Evolutionary conservation across 2,888 invertebrate species (phyloP).

Genomic region (Chalcosyrphus nemorum): DNA sequence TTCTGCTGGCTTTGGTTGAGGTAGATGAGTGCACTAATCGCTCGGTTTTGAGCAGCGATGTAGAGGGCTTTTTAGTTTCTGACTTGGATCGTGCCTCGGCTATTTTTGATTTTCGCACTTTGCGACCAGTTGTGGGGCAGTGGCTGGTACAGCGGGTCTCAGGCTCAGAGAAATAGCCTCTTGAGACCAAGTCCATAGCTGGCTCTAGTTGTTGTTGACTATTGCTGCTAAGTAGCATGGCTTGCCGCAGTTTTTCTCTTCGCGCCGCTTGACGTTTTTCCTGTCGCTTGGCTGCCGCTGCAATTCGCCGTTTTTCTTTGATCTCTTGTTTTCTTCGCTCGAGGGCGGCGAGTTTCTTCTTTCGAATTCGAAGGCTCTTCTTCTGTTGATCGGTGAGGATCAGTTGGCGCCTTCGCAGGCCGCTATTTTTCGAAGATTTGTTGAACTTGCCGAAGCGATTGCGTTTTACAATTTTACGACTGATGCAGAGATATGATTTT

Average conservation of each 20-base stretch:
- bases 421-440: slow-evolving; percentile 73
- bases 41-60: slow-evolving; percentile 32
- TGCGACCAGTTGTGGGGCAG: slow-evolving; percentile 62
- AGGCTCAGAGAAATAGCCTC: slow-evolving; percentile 81
- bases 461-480: slow-evolving; percentile 77
- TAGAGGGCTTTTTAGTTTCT: slow-evolving; percentile 82
- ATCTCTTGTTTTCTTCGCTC: slow-evolving; percentile 76
- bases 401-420: slow-evolving; percentile 77
- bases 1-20: slow-evolving; percentile 50
- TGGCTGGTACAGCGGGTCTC: slow-evolving; percentile 76
- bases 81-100: slow-evolving; percentile 82
- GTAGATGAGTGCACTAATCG: slow-evolving; percentile 39
- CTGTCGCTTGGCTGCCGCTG: slow-evolving; percentile 68
- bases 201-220: slow-evolving; percentile 71
- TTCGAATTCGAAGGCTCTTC: slow-evolving; percentile 76
- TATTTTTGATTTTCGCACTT: slow-evolving; percentile 72
- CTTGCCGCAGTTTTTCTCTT: slow-evolving; percentile 56
- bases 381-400: slow-evolving; percentile 80
- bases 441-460: slow-evolving; percentile 78
- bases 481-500: slow-evolving; percentile 80
- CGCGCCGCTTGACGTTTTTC: slow-evolving; percentile 48
- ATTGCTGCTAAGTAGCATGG: slow-evolving; percentile 18
- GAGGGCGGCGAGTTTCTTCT: slow-evolving; percentile 75
- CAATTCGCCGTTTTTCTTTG: slow-evolving; percentile 73
- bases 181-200: slow-evolving; percentile 77